Base-by-base conservation (phyloP, 2,797 vertebrate species). In the Lerista edwardsae region DNA sequence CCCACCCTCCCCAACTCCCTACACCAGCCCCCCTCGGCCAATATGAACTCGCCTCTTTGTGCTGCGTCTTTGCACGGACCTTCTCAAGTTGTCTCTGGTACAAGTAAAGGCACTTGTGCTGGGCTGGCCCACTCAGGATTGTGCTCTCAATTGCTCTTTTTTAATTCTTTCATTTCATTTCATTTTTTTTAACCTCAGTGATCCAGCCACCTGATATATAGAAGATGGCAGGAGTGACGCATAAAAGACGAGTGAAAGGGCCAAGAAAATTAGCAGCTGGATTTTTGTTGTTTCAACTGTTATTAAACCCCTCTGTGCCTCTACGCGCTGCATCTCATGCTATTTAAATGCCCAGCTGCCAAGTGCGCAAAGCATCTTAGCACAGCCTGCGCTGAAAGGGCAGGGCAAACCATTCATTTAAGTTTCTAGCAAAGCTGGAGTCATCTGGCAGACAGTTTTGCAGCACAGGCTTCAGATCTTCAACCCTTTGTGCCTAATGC, bases 81-180 rank as follows among this genome's bases (percentile, higher is more conserved):
- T n/a, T n/a, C n/a, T n/a, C n/a, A n/a, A n/a, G n/a, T n/a, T n/a
- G n/a, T n/a, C n/a, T n/a, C n/a, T n/a, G n/a, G n/a, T n/a, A n/a
- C n/a, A n/a, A n/a, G n/a, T n/a, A n/a, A n/a, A n/a, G n/a, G n/a
- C n/a, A n/a, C n/a, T n/a, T n/a, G n/a, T n/a, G n/a, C n/a, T n/a
- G n/a, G n/a, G n/a, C n/a, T n/a, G n/a, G n/a, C n/a, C n/a, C n/a
- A n/a, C n/a, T n/a, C n/a, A n/a, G n/a, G n/a, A n/a, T n/a, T n/a
- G n/a, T n/a, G n/a, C n/a, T 87, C 55, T 39, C 51, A 69, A 31
- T 2, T 72, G 67, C 85, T 73, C 47, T 57, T 6, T 41, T 80
- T 55, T n/a, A n/a, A n/a, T n/a, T 55, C 51, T 15, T 55, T 55
- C 62, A 23, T 1, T 0, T 29, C 3, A 36, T 68, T 86, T 61